phyloP scores from a whole-genome alignment of 2,113 vertebrate genomes.

The Clinocottus analis region DNA sequence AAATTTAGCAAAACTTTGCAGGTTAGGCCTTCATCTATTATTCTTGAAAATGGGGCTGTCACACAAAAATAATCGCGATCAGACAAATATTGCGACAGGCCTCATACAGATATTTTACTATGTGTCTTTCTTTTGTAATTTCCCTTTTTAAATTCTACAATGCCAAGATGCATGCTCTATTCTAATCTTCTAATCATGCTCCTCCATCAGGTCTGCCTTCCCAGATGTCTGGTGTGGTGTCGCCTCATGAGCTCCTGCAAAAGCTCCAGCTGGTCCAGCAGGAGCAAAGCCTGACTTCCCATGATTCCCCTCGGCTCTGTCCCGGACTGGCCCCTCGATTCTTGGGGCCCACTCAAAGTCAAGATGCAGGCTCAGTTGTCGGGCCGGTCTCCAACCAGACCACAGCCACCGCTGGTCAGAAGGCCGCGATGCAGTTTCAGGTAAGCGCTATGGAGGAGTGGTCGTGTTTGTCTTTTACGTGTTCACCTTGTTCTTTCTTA shows the following conservation, averaged over 20 bases:
- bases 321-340: conserved; percentile 87
- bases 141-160: neutral
- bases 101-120: too few relatives aligned
- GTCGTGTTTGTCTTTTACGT: neutral
- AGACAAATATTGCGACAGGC: neutral
- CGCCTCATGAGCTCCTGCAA: conserved; percentile 90
- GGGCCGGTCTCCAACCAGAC: conserved; percentile 72
- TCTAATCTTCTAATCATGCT: neutral
- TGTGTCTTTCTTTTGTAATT: neutral
- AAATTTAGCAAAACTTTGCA: too few relatives aligned
- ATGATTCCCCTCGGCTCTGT: conserved; percentile 72
- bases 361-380: neutral
- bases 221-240: conserved; percentile 80
- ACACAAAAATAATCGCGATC: neutral
- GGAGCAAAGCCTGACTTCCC: conserved; percentile 84
- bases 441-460: conserved; percentile 67
- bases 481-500: neutral
- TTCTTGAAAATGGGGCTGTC: neutral
- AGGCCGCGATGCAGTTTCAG: conserved; percentile 84
- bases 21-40: neutral
- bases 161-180: neutral
- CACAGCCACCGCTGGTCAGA: conserved; percentile 68
- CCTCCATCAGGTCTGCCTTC: conserved; percentile 36
- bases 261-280: conserved; percentile 92
- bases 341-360: conserved; percentile 62